Evolutionary conservation across 37 sponge, comb jelly and placozoan species (phyloP).

Genomic region (Agelas oroides): DNA sequence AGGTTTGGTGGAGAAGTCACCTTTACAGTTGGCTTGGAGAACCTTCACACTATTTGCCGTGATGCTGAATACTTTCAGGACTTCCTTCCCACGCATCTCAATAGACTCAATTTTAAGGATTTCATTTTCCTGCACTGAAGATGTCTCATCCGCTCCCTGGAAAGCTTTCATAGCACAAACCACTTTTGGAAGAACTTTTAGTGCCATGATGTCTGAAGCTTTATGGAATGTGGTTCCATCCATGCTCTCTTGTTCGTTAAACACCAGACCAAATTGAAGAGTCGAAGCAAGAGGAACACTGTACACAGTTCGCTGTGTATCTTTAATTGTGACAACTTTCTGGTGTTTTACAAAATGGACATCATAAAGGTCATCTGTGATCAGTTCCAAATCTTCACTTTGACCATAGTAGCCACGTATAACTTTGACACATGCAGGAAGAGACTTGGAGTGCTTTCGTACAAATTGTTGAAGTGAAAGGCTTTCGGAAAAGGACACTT

Average conservation of each 20-base stretch:
- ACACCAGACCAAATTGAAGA: conserved; percentile 34
- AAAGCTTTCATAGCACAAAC: conserved; percentile 32
- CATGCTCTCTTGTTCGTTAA: conserved; percentile 33
- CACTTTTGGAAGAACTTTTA: conserved; percentile 23
- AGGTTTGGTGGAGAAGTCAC: conserved; percentile 51
- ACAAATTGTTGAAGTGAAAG: background rate
- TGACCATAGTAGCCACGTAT: conserved; percentile 46
- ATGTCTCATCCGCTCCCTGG: background rate
- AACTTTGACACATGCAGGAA: conserved; percentile 44
- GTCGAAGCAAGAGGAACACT: conserved; percentile 34
- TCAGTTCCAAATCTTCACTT: conserved; percentile 11
- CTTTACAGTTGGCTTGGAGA: conserved; percentile 31
- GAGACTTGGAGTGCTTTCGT: conserved; percentile 5
- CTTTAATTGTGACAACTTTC: conserved; percentile 31
- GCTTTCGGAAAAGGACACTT: too few relatives aligned
- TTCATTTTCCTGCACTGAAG: conserved; percentile 22
- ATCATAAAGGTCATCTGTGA: conserved; percentile 37
- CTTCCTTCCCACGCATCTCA: conserved; percentile 3
- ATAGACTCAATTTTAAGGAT: conserved; percentile 7
- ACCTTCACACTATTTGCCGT: conserved; percentile 17
- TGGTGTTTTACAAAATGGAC: conserved; percentile 34
- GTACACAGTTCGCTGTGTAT: conserved; percentile 2
- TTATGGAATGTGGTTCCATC: conserved; percentile 34
- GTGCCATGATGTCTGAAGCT: conserved; percentile 16
- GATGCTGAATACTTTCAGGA: conserved; percentile 33